Percentiles rank a stretch among this genome's conserved stretches.
Conservation (phyloP, 2,797 vertebrate genomes). For the Aphelocoma californica region DNA sequence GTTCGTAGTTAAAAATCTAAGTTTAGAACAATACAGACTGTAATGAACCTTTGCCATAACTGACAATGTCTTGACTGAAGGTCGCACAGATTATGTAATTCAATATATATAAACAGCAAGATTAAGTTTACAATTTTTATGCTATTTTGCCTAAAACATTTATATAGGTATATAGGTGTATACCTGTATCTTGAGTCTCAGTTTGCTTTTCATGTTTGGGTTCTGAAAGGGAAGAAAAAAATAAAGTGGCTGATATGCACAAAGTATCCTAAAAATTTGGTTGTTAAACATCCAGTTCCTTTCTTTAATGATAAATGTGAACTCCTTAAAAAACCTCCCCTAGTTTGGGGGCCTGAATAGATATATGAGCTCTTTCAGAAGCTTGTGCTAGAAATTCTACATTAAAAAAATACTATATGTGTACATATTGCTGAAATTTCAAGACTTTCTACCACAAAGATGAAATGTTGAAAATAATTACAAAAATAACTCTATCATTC, state of each 20-base stretch:
- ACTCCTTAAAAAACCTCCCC: neutral
- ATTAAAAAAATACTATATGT: neutral
- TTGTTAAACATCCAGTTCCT: neutral
- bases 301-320: neutral
- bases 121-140: neutral
- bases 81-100: neutral
- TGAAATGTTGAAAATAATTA: neutral
- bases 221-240: conserved; percentile 38
- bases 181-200: conserved; percentile 31
- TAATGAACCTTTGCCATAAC: neutral
- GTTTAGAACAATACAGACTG: neutral
- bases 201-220: neutral
- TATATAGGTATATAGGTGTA: neutral
- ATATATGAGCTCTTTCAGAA: neutral
- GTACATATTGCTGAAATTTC: neutral
- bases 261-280: neutral
- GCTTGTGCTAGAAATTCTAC: neutral
- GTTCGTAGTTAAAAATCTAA: neutral
- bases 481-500: neutral
- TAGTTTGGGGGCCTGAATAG: neutral
- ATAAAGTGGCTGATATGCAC: neutral
- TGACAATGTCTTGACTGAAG: neutral
- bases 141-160: neutral
- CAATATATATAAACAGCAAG: neutral
- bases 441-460: neutral